Percentiles rank a stretch among this genome's conserved stretches.
Evolutionary conservation across 2,797 vertebrate species (phyloP).

Genomic region (Leontocebus nigricollis): DNA sequence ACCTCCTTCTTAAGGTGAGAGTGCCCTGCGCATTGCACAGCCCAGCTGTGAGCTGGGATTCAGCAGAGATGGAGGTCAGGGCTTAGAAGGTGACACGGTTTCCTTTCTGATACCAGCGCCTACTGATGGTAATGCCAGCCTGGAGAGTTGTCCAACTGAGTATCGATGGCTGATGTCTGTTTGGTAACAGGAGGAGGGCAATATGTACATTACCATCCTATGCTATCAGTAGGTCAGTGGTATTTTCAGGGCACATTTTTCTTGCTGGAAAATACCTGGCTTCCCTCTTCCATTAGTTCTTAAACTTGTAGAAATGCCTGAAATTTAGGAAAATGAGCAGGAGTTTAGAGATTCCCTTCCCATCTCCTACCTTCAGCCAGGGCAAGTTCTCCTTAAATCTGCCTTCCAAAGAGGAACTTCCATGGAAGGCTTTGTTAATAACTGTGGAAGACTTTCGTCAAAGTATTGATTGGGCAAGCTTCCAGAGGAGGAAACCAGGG

Average conservation of each 20-base stretch:
- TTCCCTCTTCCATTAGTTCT: background rate
- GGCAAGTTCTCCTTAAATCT: background rate
- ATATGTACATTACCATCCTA: background rate
- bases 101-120: background rate
- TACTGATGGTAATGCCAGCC: background rate
- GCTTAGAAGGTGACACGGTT: background rate
- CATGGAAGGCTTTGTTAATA: background rate
- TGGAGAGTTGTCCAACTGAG: background rate
- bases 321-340: background rate
- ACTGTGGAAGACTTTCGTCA: background rate
- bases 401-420: background rate
- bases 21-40: background rate
- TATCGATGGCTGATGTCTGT: background rate
- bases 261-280: background rate
- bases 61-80: background rate
- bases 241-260: background rate
- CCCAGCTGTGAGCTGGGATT: background rate
- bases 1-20: slow-evolving; percentile 91
- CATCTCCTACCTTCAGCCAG: background rate
- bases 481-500: background rate
- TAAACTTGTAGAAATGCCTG: background rate
- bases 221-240: background rate
- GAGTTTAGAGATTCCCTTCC: background rate
- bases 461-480: background rate
- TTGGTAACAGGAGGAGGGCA: background rate